Evolutionary conservation across 2,113 vertebrate species (phyloP).

Genomic region (Podarcis muralis): DNA sequence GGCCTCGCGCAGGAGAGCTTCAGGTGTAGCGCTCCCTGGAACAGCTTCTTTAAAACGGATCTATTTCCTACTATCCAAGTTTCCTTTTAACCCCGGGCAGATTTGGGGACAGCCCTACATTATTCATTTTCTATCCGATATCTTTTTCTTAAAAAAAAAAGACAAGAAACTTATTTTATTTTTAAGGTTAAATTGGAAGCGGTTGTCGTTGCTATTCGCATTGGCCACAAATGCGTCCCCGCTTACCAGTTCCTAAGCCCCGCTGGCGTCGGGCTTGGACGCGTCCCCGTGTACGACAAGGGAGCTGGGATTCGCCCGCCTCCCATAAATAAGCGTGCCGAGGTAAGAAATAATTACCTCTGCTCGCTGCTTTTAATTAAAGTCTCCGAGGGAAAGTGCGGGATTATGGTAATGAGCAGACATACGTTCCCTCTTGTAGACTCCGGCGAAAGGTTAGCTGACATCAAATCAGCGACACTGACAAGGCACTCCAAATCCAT

Average conservation of each 20-base stretch:
- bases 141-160: not conserved
- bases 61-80: not conserved
- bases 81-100: not conserved
- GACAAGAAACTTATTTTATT: not conserved
- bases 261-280: slow-evolving; percentile 36
- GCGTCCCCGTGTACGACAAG: slow-evolving; percentile 55
- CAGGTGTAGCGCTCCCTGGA: not conserved
- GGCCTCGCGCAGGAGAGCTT: not conserved
- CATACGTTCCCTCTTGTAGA: slow-evolving; percentile 85
- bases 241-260: slow-evolving; percentile 36
- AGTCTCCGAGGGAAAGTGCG: slow-evolving; percentile 90
- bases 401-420: slow-evolving; percentile 96
- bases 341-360: slow-evolving; percentile 86
- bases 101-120: not conserved
- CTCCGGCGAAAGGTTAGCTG: slow-evolving; percentile 85
- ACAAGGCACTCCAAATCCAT: slow-evolving; percentile 83
- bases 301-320: slow-evolving; percentile 68
- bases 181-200: not conserved
- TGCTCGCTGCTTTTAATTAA: slow-evolving; percentile 94
- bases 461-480: slow-evolving; percentile 84
- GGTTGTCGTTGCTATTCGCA: not conserved
- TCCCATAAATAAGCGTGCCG: slow-evolving; percentile 79
- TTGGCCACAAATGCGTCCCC: not conserved
- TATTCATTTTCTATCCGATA: not conserved
- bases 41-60: not conserved